Evolutionary conservation across 2,888 invertebrate genomes (phyloP), one percentile per base, ranked within the genome.

Genomic region (Cynaeus angustus): DNA sequence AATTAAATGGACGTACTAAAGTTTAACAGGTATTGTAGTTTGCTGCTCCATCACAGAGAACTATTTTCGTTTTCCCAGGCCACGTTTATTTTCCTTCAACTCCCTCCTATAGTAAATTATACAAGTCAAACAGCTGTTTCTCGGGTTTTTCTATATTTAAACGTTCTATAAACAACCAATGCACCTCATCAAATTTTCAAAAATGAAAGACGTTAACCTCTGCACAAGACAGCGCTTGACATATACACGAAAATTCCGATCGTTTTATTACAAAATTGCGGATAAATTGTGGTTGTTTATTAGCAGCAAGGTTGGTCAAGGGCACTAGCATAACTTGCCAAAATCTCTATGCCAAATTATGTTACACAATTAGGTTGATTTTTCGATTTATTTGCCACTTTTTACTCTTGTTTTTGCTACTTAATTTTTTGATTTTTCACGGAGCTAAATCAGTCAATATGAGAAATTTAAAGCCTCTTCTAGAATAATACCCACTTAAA

Each of bases 31-130:
- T 46, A 59, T 66, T 58, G 55, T 13, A 28, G 10, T 50, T 48
- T 58, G 50, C 66, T 67, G 55, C 41, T 71, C 37, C 12, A 33
- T 59, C 16, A 46, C 58, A 21, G 30, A 41, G 46, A 72, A 73
- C 77, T 78, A 78, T 78, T 78, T 78, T 75, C 56, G 77, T 74
- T 75, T 74, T 76, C 78, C 77, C 78, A 72, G 77, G 77, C 70
- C 55, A 68, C 58, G 66, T 70, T 74, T 71, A 53, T 66, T 64
- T 66, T 72, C 69, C 52, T 69, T 72, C 43, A 68, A 72, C 72
- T 70, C 70, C 65, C 67, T 62, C 66, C 66, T 52, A 68, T 71
- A 68, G 71, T 69, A 72, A 73, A 67, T 72, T 70, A 73, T 64
- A 72, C 46, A 62, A 65, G 66, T 65, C 66, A 72, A 75, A 73